Conservation (phyloP, 1,140 invertebrate genomes). For the Drosophila gunungcola region DNA sequence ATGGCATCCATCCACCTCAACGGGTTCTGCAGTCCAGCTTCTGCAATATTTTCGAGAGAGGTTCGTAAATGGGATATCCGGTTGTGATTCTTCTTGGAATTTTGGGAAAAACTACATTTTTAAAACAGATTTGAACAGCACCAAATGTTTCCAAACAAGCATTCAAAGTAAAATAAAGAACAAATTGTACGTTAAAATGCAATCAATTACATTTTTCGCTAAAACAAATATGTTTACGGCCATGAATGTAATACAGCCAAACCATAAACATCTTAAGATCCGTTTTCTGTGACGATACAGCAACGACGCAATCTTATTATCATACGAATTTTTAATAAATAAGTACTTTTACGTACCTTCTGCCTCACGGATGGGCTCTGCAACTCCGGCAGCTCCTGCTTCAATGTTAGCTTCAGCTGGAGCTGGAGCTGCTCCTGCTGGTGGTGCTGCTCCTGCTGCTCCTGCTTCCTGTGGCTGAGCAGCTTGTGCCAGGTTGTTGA, state of each 20-base stretch:
- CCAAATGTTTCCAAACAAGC: no score
- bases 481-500: conserved; percentile 57
- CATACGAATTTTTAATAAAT: background rate
- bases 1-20: conserved; percentile 90
- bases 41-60: conserved; percentile 28
- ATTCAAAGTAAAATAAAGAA: no score
- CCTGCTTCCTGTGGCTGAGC: conserved; percentile 57
- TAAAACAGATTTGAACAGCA: no score
- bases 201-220: no score
- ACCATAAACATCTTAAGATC: background rate
- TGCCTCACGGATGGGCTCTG: conserved; percentile 30
- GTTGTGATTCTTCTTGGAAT: background rate
- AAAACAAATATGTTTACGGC: no score
- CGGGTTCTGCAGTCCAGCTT: conserved; percentile 87
- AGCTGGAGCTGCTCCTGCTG: conserved; percentile 29
- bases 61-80: background rate
- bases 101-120: no score
- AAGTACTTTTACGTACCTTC: conserved; percentile 11
- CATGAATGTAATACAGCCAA: background rate
- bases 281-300: conserved; percentile 20
- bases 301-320: background rate
- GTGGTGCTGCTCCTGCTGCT: conserved; percentile 3
- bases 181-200: no score
- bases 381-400: conserved; percentile 29
- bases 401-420: conserved; percentile 2